phyloP scores from a whole-genome alignment of 2,113 vertebrate species.

The Ploceus nigricollis region DNA sequence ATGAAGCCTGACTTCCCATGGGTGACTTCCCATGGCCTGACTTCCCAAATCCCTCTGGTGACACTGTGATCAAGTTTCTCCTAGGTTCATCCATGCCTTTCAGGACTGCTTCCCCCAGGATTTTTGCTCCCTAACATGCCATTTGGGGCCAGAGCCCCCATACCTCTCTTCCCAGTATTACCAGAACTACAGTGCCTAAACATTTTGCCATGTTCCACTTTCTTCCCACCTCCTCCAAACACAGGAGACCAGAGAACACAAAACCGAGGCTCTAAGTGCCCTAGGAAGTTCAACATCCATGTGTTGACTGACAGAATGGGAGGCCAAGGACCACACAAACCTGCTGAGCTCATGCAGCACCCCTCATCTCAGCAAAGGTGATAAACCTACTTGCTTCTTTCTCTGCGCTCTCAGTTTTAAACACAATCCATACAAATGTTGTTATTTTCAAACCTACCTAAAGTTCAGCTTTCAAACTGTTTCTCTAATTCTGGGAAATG shows the following conservation, averaged over 20 bases:
- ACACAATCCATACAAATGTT: accelerated
- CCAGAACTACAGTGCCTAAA: neutral
- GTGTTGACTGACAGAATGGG: accelerated
- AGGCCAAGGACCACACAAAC: neutral
- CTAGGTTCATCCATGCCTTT: neutral
- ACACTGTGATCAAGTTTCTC: neutral
- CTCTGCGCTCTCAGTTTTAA: neutral
- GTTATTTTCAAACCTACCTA: neutral
- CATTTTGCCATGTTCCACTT: neutral
- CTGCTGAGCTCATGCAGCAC: neutral
- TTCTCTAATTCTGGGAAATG: neutral
- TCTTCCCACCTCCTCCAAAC: neutral
- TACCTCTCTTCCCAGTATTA: neutral
- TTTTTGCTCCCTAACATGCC: accelerated
- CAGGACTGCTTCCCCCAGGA: neutral
- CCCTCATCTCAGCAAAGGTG: neutral
- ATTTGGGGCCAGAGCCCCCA: neutral
- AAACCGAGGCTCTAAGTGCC: neutral
- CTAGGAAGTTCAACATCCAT: accelerated
- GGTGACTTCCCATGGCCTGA: neutral
- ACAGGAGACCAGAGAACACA: neutral
- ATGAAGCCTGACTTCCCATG: neutral
- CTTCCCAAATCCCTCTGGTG: neutral
- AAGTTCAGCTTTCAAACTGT: neutral
- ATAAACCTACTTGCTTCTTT: neutral